A percentile compares a stretch with the other conserved stretches of the same genome.
Evolutionary conservation across 2,113 vertebrate genomes (phyloP).

Genomic region (Scomber japonicus): DNA sequence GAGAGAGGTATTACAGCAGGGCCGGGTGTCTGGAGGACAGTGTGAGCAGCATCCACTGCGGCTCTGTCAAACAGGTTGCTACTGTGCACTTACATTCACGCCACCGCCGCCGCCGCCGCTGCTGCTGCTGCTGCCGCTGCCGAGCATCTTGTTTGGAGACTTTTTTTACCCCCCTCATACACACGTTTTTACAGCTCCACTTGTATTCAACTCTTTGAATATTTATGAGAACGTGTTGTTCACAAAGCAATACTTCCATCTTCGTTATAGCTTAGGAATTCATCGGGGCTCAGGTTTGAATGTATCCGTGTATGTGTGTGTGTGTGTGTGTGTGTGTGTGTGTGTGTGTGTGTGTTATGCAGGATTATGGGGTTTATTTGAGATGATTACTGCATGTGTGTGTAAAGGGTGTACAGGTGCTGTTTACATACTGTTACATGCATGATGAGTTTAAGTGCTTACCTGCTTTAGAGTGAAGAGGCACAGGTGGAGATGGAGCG

Average conservation of each 20-base stretch:
- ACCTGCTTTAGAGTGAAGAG: conserved; percentile 79
- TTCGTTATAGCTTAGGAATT: conserved; percentile 53
- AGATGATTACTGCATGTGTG: conserved; percentile 15
- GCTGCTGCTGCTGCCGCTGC: background rate
- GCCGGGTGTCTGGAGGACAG: conserved; percentile 48
- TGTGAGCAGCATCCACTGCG: conserved; percentile 33
- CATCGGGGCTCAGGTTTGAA: conserved; percentile 17
- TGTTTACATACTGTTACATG: conserved; percentile 56
- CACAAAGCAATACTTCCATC: conserved; percentile 67
- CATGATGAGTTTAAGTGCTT: conserved; percentile 57
- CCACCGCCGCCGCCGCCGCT: no score
- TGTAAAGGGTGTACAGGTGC: conserved; percentile 35
- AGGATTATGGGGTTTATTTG: conserved; percentile 16
- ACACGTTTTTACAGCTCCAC: conserved; percentile 73
- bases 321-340: conserved; percentile 29
- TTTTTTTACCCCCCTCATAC: conserved; percentile 17
- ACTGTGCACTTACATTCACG: conserved; percentile 39
- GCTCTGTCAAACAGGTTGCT: conserved; percentile 73
- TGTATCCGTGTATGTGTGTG: background rate
- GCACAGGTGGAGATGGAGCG: background rate
- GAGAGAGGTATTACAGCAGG: conserved; percentile 59
- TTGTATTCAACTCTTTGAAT: conserved; percentile 63
- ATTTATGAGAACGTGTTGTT: conserved; percentile 78
- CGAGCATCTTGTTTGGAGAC: conserved; percentile 66
- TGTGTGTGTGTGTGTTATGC: conserved; percentile 15